Evolutionary conservation across 2,888 invertebrate genomes (phyloP).

Genomic region (Linnaemya vulpina): DNA sequence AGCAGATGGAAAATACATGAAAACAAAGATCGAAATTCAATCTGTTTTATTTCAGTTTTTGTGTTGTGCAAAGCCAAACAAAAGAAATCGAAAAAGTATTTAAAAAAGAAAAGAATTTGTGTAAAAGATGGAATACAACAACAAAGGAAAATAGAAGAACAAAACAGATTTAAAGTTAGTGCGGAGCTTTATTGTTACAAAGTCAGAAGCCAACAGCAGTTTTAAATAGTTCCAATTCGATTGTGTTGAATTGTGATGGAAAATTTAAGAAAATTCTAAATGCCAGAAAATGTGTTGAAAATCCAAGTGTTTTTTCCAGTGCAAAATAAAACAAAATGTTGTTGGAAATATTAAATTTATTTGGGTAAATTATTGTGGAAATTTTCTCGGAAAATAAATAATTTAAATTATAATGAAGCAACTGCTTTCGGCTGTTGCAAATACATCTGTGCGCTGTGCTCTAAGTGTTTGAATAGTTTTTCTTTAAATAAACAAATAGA

Average conservation of each 20-base stretch:
- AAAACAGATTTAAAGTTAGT: slow-evolving; percentile 9
- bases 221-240: background rate
- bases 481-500: background rate
- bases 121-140: slow-evolving; percentile 14
- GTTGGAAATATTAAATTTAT: slow-evolving; percentile 4
- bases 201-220: background rate
- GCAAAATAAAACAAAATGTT: background rate
- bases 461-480: slow-evolving; percentile 31
- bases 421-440: slow-evolving; percentile 11
- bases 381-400: background rate
- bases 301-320: background rate
- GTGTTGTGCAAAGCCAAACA: slow-evolving; percentile 16
- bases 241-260: background rate
- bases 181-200: background rate
- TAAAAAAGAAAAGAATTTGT: slow-evolving; percentile 1
- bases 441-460: slow-evolving; percentile 5
- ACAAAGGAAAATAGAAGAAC: slow-evolving; percentile 29
- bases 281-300: slow-evolving; percentile 1
- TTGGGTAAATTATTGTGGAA: slow-evolving; percentile 24
- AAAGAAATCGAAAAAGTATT: slow-evolving; percentile 17
- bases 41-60: background rate
- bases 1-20: slow-evolving; percentile 27
- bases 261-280: background rate
- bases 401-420: background rate
- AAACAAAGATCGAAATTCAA: slow-evolving; percentile 44